phyloP scores from a whole-genome alignment of 2,113 vertebrate genomes.

The Bubalus kerabau region DNA sequence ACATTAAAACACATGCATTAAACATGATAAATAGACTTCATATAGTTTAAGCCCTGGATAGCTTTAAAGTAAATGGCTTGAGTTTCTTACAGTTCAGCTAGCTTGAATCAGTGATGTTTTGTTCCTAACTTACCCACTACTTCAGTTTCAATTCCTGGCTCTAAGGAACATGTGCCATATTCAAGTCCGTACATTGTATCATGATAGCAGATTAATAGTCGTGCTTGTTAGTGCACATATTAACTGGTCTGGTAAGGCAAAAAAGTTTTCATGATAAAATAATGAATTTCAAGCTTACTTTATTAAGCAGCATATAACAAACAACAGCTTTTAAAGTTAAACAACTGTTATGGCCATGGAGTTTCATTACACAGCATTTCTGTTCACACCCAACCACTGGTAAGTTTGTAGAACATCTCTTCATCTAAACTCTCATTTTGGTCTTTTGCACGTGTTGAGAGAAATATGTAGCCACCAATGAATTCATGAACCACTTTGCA shows the following conservation, averaged over 20 bases:
- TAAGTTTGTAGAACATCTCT: slow-evolving; percentile 99
- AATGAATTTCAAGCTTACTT: slow-evolving; percentile 85
- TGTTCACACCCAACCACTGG: slow-evolving; percentile 96
- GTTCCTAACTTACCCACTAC: slow-evolving; percentile 36
- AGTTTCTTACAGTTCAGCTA: slow-evolving; percentile 70
- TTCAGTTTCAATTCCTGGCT: slow-evolving; percentile 13
- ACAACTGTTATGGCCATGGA: slow-evolving; percentile 76
- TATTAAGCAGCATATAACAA: slow-evolving; percentile 87
- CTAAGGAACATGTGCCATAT: neutral
- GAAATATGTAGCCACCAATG: slow-evolving; percentile 98
- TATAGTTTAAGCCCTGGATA: slow-evolving; percentile 78
- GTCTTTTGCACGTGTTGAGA: slow-evolving; percentile 97
- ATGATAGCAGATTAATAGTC: slow-evolving; percentile 74
- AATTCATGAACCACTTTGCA: slow-evolving; percentile 99
- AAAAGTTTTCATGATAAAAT: slow-evolving; percentile 76
- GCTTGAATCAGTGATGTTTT: slow-evolving; percentile 55
- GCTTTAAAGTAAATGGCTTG: slow-evolving; percentile 80
- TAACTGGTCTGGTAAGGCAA: slow-evolving; percentile 79
- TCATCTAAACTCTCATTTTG: slow-evolving; percentile 99
- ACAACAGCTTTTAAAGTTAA: slow-evolving; percentile 83
- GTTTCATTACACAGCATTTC: slow-evolving; percentile 46
- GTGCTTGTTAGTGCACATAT: slow-evolving; percentile 82
- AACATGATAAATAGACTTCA: slow-evolving; percentile 85
- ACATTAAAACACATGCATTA: slow-evolving; percentile 81
- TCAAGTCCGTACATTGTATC: slow-evolving; percentile 15